Conservation (phyloP, 2,113 vertebrate species). For the Toxotes chatareus region DNA sequence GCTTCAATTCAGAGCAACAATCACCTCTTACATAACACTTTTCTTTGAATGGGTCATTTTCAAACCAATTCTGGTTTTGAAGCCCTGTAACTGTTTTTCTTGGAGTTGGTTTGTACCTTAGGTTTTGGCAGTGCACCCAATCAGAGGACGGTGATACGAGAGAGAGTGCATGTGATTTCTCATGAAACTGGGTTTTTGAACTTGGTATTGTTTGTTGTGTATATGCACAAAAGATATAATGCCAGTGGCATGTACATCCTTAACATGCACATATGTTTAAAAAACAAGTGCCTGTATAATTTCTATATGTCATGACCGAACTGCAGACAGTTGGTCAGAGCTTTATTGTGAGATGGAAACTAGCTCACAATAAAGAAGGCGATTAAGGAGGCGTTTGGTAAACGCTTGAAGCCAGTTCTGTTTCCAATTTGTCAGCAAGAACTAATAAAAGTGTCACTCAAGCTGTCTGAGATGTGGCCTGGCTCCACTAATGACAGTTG, state of each 20-base stretch:
- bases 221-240: neutral
- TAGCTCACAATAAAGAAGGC: constrained; percentile 25
- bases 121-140: neutral
- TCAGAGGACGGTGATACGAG: neutral
- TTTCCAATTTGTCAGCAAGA: constrained; percentile 67
- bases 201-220: neutral
- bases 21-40: neutral
- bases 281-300: neutral
- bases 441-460: constrained; percentile 74
- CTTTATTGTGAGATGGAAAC: neutral
- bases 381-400: constrained; percentile 54
- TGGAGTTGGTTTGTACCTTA: neutral
- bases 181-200: neutral
- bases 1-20: neutral
- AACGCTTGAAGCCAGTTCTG: constrained; percentile 56
- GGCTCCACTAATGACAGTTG: constrained; percentile 71
- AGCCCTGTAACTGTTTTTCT: constrained; percentile 1
- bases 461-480: constrained; percentile 51
- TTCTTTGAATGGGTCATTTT: constrained; percentile 22
- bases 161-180: neutral
- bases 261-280: neutral
- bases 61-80: neutral
- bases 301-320: neutral
- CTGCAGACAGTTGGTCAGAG: neutral
- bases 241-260: neutral